Conservation (phyloP, 2,888 invertebrate species). For the Diogma glabrata region DNA sequence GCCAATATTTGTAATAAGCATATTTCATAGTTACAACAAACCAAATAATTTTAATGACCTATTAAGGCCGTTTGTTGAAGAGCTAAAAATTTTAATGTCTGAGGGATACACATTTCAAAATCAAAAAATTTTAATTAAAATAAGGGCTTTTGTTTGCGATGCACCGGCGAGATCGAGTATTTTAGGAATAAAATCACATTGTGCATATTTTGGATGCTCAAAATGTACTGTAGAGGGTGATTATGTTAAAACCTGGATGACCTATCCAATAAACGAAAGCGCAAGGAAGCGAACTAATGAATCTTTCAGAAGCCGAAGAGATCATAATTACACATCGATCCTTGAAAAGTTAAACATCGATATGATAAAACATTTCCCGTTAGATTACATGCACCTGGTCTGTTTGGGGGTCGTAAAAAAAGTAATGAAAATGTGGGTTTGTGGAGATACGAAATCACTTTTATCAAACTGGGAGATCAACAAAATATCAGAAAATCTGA, state of each 20-base stretch:
- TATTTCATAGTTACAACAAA: background rate
- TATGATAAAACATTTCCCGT: slow-evolving; percentile 6
- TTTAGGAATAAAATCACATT: slow-evolving; percentile 13
- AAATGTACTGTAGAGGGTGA: slow-evolving; percentile 16
- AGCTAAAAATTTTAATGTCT: too few species aligned
- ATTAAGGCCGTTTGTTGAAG: too few species aligned
- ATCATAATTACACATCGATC: slow-evolving; percentile 18
- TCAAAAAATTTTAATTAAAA: too few species aligned
- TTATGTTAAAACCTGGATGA: slow-evolving; percentile 15
- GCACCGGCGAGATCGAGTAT: slow-evolving; percentile 13
- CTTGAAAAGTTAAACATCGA: slow-evolving; percentile 16
- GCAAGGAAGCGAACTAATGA: too few species aligned
- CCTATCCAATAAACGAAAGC: slow-evolving; percentile 14
- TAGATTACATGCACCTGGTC: slow-evolving; percentile 14
- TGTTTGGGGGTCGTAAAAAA: slow-evolving; percentile 20
- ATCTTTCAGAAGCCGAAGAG: too few species aligned
- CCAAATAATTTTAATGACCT: background rate
- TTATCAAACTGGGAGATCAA: background rate
- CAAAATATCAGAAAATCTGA: too few species aligned
- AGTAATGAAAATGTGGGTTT: too few species aligned
- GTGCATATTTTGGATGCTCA: slow-evolving; percentile 13
- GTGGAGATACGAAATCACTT: slow-evolving; percentile 13
- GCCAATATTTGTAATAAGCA: background rate
- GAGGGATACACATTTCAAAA: too few species aligned
- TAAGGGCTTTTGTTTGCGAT: slow-evolving; percentile 14